Evolutionary conservation across 2,797 vertebrate genomes (phyloP).

Genomic region (Telmatherina bonti): DNA sequence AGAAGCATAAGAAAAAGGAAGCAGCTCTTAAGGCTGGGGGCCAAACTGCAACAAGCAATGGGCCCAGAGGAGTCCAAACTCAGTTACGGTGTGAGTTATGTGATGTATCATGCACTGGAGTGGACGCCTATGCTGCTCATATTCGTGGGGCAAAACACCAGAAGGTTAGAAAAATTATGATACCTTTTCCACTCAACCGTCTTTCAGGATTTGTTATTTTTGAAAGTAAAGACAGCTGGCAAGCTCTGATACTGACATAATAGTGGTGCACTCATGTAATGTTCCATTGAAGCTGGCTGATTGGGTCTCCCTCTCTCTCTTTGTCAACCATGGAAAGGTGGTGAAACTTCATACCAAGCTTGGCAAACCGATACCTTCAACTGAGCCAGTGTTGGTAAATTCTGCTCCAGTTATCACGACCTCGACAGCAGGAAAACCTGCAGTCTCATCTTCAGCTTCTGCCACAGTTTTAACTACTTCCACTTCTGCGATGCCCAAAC

Average conservation of each 20-base stretch:
- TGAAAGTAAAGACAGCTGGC: constrained; percentile 1
- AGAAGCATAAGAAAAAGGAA: constrained; percentile 91
- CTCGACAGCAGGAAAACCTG: constrained; percentile 70
- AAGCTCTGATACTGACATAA: constrained; percentile 15
- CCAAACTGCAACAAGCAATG: constrained; percentile 65
- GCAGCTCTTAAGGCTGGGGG: constrained; percentile 80
- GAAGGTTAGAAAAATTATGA: constrained; percentile 76
- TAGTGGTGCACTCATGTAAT: constrained; percentile 22
- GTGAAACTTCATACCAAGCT: constrained; percentile 89
- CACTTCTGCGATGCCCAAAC: constrained; percentile 54
- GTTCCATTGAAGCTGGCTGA: constrained; percentile 40
- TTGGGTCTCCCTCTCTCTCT: constrained; percentile 42
- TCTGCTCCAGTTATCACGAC: constrained; percentile 73
- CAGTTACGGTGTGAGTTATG: constrained; percentile 87
- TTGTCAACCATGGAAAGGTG: constrained; percentile 78
- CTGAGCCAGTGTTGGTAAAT: constrained; percentile 83
- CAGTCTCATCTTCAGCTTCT: constrained; percentile 30
- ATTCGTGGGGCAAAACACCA: constrained; percentile 85
- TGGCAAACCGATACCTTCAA: constrained; percentile 88
- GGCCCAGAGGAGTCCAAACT: constrained; percentile 74
- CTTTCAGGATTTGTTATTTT: constrained; percentile 4
- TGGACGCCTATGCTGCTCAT: constrained; percentile 81
- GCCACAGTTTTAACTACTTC: constrained; percentile 43
- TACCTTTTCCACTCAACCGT: background rate
- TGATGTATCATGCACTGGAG: constrained; percentile 84